A percentile compares a stretch with the other conserved stretches of the same genome.
Evolutionary conservation across 1,140 invertebrate genomes (phyloP).

Genomic region (Formica selysi): DNA sequence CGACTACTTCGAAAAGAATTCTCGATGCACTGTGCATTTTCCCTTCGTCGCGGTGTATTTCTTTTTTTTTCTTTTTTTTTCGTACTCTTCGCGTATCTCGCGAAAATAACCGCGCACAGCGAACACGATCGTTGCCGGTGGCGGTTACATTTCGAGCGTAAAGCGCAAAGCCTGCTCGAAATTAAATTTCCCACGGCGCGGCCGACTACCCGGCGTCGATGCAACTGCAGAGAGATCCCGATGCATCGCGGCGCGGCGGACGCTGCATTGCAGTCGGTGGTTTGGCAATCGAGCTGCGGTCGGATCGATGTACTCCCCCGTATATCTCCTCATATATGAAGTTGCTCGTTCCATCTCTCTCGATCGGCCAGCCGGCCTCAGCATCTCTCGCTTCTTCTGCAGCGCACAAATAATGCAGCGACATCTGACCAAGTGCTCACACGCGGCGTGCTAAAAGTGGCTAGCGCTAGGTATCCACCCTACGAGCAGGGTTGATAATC

Average conservation of each 20-base stretch:
- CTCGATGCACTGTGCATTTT: constrained; percentile 1
- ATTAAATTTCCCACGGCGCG: constrained; percentile 74
- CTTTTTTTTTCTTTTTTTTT: background rate
- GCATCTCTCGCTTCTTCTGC: constrained; percentile 60
- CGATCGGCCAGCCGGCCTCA: constrained; percentile 41
- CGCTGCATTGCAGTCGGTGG: constrained; percentile 82
- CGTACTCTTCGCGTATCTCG: constrained; percentile 27
- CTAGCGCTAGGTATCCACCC: background rate
- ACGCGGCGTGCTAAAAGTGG: constrained; percentile 54
- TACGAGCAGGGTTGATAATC: constrained; percentile 14
- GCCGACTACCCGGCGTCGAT: constrained; percentile 49
- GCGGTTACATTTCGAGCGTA: constrained; percentile 62
- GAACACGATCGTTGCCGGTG: constrained; percentile 23
- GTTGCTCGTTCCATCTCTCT: constrained; percentile 27
- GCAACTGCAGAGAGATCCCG: constrained; percentile 44
- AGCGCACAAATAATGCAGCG: constrained; percentile 64
- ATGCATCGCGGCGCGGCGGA: constrained; percentile 65
- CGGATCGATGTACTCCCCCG: constrained; percentile 75
- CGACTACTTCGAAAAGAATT: background rate
- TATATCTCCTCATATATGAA: constrained; percentile 65
- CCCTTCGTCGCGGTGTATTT: background rate
- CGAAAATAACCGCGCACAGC: constrained; percentile 26
- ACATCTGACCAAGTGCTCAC: constrained; percentile 51
- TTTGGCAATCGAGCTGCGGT: constrained; percentile 83
- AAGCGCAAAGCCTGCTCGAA: constrained; percentile 67